Percentiles rank a stretch among this genome's conserved stretches.
These are phyloP conservation scores for Paedocypris micromegethes DNA, from an alignment of 2,797 vertebrate genomes.

Conservation along the genomic window DNA sequence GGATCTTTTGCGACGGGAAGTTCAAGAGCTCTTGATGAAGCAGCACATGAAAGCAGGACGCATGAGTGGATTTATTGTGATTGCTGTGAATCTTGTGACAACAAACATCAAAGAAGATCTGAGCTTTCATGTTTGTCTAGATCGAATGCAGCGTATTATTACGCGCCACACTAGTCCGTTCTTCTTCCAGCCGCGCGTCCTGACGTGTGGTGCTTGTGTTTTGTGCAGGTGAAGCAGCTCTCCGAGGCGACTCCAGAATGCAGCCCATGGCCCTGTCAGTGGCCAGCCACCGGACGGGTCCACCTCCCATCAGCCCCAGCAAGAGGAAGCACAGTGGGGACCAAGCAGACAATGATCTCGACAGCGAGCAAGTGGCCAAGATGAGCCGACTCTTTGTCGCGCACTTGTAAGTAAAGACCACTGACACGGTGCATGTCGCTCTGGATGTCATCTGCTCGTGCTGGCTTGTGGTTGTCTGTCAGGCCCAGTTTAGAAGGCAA, in stretches of 20 bases:
- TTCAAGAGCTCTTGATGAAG: background rate
- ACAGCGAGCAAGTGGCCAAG: constrained; percentile 89
- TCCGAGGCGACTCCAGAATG: constrained; percentile 89
- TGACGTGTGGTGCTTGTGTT: constrained; percentile 1
- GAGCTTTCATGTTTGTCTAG: constrained; percentile 1
- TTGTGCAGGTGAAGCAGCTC: constrained; percentile 83
- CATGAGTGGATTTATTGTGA: background rate
- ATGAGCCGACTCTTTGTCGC: constrained; percentile 90
- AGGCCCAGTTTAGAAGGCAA: background rate
- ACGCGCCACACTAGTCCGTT: too few relatives aligned
- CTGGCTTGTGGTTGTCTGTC: background rate
- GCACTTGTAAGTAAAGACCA: constrained; percentile 79
- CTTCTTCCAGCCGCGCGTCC: too few relatives aligned
- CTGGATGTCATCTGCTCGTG: background rate
- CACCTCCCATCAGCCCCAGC: constrained; percentile 93
- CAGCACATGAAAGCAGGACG: background rate
- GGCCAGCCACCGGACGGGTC: constrained; percentile 86
- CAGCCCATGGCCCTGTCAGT: constrained; percentile 84
- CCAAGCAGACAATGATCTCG: constrained; percentile 82
- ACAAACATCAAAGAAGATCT: constrained; percentile 6
- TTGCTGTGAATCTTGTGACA: background rate
- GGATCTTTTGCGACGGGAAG: too few relatives aligned
- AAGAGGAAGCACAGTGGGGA: constrained; percentile 92
- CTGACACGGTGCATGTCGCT: background rate
- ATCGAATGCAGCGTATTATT: too few relatives aligned